Evolutionary conservation across 2,797 vertebrate species (phyloP), one percentile per base, ranked within the genome.

Genomic region (Coregonus suidteri): DNA sequence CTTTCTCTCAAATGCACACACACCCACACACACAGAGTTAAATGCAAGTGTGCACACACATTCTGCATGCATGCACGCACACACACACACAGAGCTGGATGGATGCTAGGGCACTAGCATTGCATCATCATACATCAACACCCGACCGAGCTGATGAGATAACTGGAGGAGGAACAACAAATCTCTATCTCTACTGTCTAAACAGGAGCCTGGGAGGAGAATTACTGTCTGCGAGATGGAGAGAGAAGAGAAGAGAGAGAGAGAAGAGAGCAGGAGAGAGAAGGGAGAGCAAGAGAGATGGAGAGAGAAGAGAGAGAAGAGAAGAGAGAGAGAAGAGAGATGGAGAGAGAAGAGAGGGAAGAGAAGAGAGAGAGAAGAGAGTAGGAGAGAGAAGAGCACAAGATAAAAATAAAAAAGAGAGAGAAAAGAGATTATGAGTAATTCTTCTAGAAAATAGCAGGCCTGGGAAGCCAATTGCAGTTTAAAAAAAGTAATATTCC

Each of bases 101-200:
- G 76, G 64, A 85, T 81, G 78, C 69, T 66, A 76, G 54, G 11
- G 74, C 71, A 80, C 80, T 80, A 82, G 73, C 80, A 76, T 80
- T 75, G 76, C 78, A 79, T 82, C 77, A 81, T 47, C 74, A 82
- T 69, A 75, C 73, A 76, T 79, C 70, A 81, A 66, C 66, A 53
- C 68, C 62, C 68, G 78, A 51, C 79, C 66, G 56, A 69, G 41
- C 59, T 71, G 65, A 84, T 78, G 62, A 74, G 78, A 76, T 75
- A 80, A 68, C 41, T 30, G 31, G 4, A 71, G 52, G 52, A 53
- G 15, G 62, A 64, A 41, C n/a, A 75, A 67, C 65, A 73, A 53
- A 35, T 65, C 78, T 77, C 76, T 11, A 72, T 82, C 74, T 76
- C 35, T 67, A 6, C 31, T 3, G 31, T 6, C 30, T 1, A 7